A percentile compares a stretch with the other conserved stretches of the same genome.
These are phyloP conservation scores for Aptenodytes forsteri DNA, from an alignment of 2,113 vertebrate species.

Conservation along the genomic window DNA sequence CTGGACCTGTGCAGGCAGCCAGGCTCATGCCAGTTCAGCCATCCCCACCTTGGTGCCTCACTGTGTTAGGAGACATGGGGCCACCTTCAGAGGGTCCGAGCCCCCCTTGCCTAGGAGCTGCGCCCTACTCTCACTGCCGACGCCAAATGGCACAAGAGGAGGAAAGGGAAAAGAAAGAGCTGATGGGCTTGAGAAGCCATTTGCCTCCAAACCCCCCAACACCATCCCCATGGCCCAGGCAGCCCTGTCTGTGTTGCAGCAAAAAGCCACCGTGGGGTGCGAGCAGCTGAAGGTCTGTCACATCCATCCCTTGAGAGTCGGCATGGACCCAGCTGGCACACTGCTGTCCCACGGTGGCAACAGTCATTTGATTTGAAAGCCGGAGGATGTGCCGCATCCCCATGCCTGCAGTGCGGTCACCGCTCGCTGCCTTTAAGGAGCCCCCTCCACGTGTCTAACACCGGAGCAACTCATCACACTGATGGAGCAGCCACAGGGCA, in stretches of 20 bases:
- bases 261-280: not conserved
- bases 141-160: not conserved
- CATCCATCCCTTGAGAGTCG: not conserved
- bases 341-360: not conserved
- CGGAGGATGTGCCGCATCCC: not conserved
- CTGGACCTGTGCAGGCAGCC: not conserved
- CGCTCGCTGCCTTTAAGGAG: not conserved
- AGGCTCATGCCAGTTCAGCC: accelerated
- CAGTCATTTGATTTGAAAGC: not conserved
- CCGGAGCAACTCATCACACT: not conserved
- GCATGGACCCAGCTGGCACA: accelerated
- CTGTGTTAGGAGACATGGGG: accelerated
- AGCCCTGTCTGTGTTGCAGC: not conserved
- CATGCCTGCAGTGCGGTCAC: accelerated
- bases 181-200: not conserved
- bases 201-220: not conserved
- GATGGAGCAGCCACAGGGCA: not conserved
- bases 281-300: not conserved
- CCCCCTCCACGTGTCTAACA: not conserved
- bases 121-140: accelerated
- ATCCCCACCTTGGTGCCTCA: not conserved
- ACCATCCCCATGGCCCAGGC: not conserved
- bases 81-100: not conserved
- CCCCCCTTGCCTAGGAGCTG: accelerated
- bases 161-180: not conserved